phyloP scores from a whole-genome alignment of 1,140 invertebrate species.

The Colletes gigas region DNA sequence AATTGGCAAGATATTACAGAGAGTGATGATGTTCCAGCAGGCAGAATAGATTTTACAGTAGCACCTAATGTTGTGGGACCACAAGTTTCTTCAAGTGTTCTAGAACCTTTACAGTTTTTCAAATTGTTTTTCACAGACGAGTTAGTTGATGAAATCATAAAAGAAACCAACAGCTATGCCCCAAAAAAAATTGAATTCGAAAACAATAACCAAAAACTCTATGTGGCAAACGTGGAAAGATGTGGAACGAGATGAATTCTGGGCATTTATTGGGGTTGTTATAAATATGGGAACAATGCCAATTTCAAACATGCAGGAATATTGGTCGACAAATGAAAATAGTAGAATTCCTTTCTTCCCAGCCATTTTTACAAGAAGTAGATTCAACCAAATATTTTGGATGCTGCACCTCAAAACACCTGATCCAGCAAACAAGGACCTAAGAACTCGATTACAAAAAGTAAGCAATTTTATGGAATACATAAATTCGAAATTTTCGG shows the following conservation, averaged over 20 bases:
- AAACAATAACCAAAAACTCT: neutral
- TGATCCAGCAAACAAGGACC: too few relatives aligned
- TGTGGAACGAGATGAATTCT: neutral
- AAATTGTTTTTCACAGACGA: neutral
- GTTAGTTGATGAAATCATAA: neutral
- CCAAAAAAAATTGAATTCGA: neutral
- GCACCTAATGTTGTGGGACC: too few relatives aligned
- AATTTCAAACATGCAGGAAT: neutral
- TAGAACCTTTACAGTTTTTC: neutral
- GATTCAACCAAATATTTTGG: neutral
- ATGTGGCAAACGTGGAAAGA: neutral
- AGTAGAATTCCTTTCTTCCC: neutral
- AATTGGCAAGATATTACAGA: neutral
- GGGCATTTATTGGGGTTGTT: neutral
- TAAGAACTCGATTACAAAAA: too few relatives aligned
- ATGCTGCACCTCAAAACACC: too few relatives aligned
- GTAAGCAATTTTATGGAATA: too few relatives aligned
- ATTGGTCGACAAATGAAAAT: neutral
- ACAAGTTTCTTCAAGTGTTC: neutral
- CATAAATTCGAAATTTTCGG: too few relatives aligned
- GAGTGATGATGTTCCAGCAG: neutral
- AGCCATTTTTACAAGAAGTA: too few relatives aligned
- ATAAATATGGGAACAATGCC: slow-evolving; percentile 5
- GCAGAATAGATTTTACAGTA: too few relatives aligned
- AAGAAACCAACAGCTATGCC: neutral